Conservation (phyloP, 37 sponge, comb jelly and placozoan species). For the Bolinopsis microptera region DNA sequence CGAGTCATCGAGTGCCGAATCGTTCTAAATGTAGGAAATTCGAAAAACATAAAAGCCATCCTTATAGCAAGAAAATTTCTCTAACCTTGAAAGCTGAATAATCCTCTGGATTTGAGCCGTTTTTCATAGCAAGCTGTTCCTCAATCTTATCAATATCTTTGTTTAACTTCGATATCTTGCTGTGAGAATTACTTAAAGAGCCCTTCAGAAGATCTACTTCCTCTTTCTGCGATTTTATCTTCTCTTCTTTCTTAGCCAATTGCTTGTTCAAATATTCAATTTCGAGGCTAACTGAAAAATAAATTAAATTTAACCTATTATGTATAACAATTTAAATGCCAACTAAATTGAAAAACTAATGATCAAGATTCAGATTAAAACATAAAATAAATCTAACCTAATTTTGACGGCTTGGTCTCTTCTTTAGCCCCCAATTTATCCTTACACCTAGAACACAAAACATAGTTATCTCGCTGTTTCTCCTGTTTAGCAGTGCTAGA, state of each 20-base stretch:
- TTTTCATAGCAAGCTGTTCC: neutral
- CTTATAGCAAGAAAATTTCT: neutral
- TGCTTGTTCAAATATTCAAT: neutral
- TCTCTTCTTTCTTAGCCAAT: constrained; percentile 13
- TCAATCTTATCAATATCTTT: neutral
- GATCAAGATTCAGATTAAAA: no score
- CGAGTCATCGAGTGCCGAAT: no score
- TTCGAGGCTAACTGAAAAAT: neutral
- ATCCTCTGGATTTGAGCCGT: neutral
- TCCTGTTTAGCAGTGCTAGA: neutral
- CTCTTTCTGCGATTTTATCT: neutral
- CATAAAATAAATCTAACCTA: no score
- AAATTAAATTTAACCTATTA: neutral
- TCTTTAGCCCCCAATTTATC: neutral
- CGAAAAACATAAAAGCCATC: no score
- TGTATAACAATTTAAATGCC: no score
- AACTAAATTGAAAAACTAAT: no score
- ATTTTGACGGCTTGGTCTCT: neutral
- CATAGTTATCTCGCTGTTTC: neutral
- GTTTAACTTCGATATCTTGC: neutral
- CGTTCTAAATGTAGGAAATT: no score
- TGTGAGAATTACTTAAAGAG: neutral
- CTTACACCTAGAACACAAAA: neutral
- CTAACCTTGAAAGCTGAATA: neutral
- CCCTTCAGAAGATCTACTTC: neutral